Base-by-base conservation (phyloP, 2,113 vertebrate genomes). In the Phocoena phocoena region DNA sequence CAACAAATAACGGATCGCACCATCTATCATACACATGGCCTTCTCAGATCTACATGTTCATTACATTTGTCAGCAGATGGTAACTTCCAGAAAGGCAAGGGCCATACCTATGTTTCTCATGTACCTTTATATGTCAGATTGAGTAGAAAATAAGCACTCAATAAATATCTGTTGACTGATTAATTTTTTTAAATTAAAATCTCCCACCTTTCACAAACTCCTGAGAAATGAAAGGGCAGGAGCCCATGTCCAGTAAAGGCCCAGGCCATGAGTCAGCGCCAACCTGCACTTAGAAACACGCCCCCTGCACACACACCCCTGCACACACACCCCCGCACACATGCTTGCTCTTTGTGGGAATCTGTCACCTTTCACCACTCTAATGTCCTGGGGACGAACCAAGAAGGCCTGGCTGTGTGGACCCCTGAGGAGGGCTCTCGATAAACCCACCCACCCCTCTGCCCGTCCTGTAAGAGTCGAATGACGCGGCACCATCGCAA, bases 311-410 rank as follows among this genome's bases (percentile, higher is more conserved):
- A 28, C 17, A 58, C 9, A 5, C 1, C 9, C 38, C 2, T 3
- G 63, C 18, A 41, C 2, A 3, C 31, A 4, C 9, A 5, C 1
- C 9, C 38, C 2, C 2, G 63, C 18, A 41, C 2, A 3, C 31
- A 4, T 14, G 5, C 2, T 68, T 20, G 36, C 26, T 36, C 20
- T n/a, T 28, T 33, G 25, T 38, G 17, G 20, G 17, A 8, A 50
- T 58, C 63, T 6, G 13, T 31, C 63, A 65, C 31, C 58, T 93
- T 21, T 20, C 36, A 41, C 11, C 15, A 47, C 60, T 60, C 17
- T 55, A 41, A 4, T 36, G 8, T 67, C 28, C 73, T 20, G 14
- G 15, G 31, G 5, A 47, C 33, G 53, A 89, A 83, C 73, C 26
- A 58, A 9, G 31, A 80, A 60, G 18, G 26, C 21, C 36, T 74